A percentile compares a stretch with the other conserved stretches of the same genome.
These are phyloP conservation scores for Atrichornis clamosus DNA, from an alignment of 2,113 vertebrate genomes.

Conservation along the genomic window DNA sequence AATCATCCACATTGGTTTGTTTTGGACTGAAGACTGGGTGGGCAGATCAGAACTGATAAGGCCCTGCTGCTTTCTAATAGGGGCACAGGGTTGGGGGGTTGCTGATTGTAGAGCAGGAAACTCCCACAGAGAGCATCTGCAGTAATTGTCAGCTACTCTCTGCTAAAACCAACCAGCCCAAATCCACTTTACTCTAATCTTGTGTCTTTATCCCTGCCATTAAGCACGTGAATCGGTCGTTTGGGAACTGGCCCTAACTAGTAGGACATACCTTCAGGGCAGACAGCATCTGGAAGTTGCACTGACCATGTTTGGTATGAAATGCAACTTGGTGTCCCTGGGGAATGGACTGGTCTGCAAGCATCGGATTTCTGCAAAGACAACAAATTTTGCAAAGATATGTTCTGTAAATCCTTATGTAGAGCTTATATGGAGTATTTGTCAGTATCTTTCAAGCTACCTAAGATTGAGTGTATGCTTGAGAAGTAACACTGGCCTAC, in stretches of 20 bases:
- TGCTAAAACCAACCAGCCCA: not conserved
- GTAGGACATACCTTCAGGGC: constrained; percentile 43
- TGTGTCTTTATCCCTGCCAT: not conserved
- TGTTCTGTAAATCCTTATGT: not conserved
- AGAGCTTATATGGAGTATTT: not conserved
- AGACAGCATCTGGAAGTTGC: constrained; percentile 34
- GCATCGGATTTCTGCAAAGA: constrained; percentile 33
- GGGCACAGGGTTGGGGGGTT: not conserved
- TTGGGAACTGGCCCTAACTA: constrained; percentile 29
- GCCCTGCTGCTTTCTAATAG: not conserved
- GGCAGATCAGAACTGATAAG: not conserved
- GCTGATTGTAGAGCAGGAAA: not conserved
- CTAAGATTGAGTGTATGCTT: not conserved
- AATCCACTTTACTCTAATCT: constrained; percentile 40
- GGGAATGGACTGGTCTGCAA: not conserved
- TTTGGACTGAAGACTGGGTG: not conserved
- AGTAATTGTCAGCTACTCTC: not conserved
- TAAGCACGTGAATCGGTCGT: not conserved
- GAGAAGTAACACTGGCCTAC: not conserved
- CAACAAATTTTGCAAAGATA: constrained; percentile 7
- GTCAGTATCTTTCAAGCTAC: not conserved
- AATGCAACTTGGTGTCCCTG: not conserved
- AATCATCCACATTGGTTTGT: not conserved
- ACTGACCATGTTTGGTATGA: constrained; percentile 60
- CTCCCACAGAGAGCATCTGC: not conserved